Evolutionary conservation across 2,888 invertebrate genomes (phyloP), one percentile per base, ranked within the genome.

Genomic region (Vanessa cardui): DNA sequence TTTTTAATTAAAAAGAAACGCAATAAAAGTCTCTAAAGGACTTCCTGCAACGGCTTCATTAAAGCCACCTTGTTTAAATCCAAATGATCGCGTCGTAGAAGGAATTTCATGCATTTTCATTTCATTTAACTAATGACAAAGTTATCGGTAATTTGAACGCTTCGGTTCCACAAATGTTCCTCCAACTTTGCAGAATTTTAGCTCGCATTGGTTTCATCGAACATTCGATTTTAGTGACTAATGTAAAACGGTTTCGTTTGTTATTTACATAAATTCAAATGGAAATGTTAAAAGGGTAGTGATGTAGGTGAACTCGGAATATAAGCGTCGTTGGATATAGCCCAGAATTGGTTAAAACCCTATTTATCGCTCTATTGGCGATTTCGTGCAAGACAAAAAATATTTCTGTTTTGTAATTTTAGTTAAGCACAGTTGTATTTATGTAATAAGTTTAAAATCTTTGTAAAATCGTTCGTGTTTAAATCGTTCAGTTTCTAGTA

Each of bases 1-100:
- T 54, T 59, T 61, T 66, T 62, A 66, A 69, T 69, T 66, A 62
- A 69, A 66, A 58, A 52, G 46, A 60, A 44, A 54, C 39, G 46
- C 54, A 59, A 59, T 62, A 54, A 62, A 69, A 62, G 52, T 47
- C 46, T 46, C 39, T 39, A 15, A 60, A 52, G 52, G 52, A 44
- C 33, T 62, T 67, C 65, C 62, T 62, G 39, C 39, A 59, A 59
- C 15, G 59, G 54, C 69, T 58, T 69, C 59, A 66, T 69, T 62
- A 66, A 59, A 59, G 33, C 60, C 20, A 54, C 52, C 45, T 60
- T 60, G 49, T 50, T 65, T 60, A 54, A 54, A 69, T 46, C 46
- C 39, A 68, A 68, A 59, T 60, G 60, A 60, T 47, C 33, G 12
- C 46, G 52, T 33, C 44, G 31, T 64, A 18, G 50, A 50, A 52